Percentiles rank a stretch among this genome's conserved stretches.
phyloP scores from a whole-genome alignment of 2,888 invertebrate genomes.

The Synanthedon vespiformis region DNA sequence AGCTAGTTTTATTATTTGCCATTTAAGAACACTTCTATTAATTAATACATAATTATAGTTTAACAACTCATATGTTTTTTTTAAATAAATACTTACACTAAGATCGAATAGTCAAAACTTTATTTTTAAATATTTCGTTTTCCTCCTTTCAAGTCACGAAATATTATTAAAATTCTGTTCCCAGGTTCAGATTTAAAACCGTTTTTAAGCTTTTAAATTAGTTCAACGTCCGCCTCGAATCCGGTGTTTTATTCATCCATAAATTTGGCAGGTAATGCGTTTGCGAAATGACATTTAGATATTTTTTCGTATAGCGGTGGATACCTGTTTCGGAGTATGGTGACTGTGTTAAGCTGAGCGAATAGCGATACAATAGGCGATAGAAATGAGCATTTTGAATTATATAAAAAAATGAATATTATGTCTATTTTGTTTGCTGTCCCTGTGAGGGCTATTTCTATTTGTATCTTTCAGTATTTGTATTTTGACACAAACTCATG shows the following conservation, averaged over 20 bases:
- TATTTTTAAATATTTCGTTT: not conserved
- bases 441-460: no score
- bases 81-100: no score
- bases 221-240: constrained; percentile 16
- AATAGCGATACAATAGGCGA: not conserved
- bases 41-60: no score
- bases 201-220: not conserved
- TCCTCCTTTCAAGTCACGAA: not conserved
- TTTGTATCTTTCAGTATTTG: no score
- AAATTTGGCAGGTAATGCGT: constrained; percentile 37
- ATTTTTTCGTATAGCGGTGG: constrained; percentile 9
- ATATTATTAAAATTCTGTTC: not conserved
- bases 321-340: not conserved
- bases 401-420: no score
- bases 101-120: no score
- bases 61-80: no score
- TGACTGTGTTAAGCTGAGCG: not conserved
- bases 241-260: constrained; percentile 26
- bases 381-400: no score
- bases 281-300: constrained; percentile 27
- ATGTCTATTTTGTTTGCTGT: no score
- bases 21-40: no score
- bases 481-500: no score
- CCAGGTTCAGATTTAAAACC: not conserved
- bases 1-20: no score